Base-by-base conservation (phyloP, 2,113 vertebrate species). In the Lampris megalopsis region DNA sequence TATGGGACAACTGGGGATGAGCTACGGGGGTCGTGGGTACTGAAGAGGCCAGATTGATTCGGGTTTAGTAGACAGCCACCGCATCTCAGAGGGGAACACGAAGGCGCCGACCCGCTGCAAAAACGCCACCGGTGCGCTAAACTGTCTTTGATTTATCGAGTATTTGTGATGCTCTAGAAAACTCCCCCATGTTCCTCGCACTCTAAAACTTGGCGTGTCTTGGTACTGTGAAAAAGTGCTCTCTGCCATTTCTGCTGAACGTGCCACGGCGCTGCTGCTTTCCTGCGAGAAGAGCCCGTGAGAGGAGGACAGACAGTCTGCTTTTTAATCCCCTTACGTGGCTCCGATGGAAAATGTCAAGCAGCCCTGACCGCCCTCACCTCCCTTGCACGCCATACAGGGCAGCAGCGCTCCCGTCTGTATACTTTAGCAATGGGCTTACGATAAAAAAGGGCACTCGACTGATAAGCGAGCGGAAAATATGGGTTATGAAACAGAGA, bases 391-490 rank as follows among this genome's bases (percentile, higher is more conserved):
- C 52, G 13, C 48, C 56, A 78, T 49, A 74, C 63, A 69, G 70
- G 24, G 24, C 24, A 24, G 24, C 24, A 80, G 41, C 65, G 73
- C 71, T 75, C 73, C 35, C 54, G 75, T 85, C 58, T 69, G 68
- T 56, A 62, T 71, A 78, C 43, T 76, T 72, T 24, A 24, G 53
- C 75, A 67, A 63, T 52, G 38, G 68, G 71, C 67, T 81, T n/a
- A 1, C 52, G 60, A 35, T 0, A 67, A 63, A 48, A 79, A 64
- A 83, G 80, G 24, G 13, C 35, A n/a, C 58, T 78, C 71, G 66
- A 65, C 11, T 60, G 45, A 50, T 70, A 66, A 85, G 43, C 50
- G 9, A 42, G 63, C 57, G 71, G 9, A 71, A 73, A 50, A 48
- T 9, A 43, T 13, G 0, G 38, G 6, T 80, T 77, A 63, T 59